Evolutionary conservation across 1,140 invertebrate genomes (phyloP), one percentile per base, ranked within the genome.

Genomic region (Heliconius hermathena): DNA sequence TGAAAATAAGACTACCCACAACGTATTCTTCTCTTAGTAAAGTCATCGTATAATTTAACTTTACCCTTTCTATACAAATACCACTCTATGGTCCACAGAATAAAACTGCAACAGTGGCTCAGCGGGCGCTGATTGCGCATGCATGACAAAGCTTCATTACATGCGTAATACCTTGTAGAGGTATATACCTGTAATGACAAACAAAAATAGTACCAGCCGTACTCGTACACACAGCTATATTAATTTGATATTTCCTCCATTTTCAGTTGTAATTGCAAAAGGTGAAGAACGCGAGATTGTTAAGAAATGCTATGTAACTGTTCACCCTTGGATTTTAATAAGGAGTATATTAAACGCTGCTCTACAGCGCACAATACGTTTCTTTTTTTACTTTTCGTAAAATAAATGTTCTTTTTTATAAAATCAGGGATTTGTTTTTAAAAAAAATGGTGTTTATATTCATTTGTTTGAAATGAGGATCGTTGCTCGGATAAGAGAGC

Each of bases 81-180:
- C 2, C 60, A 66, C 26, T 90, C 87, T 87, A 81, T 87, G 84
- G 41, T 46, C 22, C 52, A 73, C 77, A 71, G 79, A 90, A 82
- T 90, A 83, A 91, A 88, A 82, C 82, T 79, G 90, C 85, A 83
- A 52, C 80, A 70, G 80, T 81, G 83, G 77, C 85, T 66, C 89
- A 90, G 89, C 89, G 83, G 90, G 90, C 78, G 89, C 79, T 91
- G 85, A 91, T 92, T 92, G 89, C 82, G 81, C 81, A 86, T 84
- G 86, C 88, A 90, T 92, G 90, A 91, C 90, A 86, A 87, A 87
- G 89, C 89, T 84, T 46, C 20, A 71, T 71, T 81, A 72, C 79
- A 73, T 73, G 78, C 77, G 72, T 54, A 66, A 66, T 29, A 29
- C 60, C 22, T 66, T 66, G 2, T 66, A 66, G 60, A 66, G 4